These are phyloP conservation scores for Pseudorasbora parva DNA, from an alignment of 2,113 vertebrate genomes.

Conservation along the genomic window DNA sequence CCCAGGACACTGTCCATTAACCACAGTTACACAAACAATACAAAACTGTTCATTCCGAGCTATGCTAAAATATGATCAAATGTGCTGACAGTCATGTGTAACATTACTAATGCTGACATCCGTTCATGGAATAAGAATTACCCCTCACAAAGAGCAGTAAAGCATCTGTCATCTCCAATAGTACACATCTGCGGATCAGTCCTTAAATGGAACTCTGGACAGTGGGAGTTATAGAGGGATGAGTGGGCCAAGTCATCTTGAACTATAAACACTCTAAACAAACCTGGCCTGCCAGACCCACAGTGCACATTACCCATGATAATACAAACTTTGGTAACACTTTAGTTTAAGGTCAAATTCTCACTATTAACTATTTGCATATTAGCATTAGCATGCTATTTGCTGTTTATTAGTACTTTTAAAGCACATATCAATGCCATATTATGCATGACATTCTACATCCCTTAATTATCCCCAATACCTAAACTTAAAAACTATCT, in stretches of 20 bases:
- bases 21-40: neutral
- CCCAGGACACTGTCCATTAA: neutral
- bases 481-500: no score
- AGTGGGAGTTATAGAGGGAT: constrained; percentile 45
- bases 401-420: no score
- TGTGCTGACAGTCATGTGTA: neutral
- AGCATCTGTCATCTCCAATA: constrained; percentile 38
- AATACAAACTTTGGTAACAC: neutral
- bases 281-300: neutral
- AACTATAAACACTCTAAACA: constrained; percentile 24
- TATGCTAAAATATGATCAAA: neutral
- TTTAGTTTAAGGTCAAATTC: no score
- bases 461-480: no score
- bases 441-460: no score
- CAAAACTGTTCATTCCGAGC: neutral
- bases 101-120: neutral
- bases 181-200: constrained; percentile 46
- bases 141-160: constrained; percentile 15
- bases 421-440: no score
- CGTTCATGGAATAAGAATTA: neutral
- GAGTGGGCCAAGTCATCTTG: constrained; percentile 25
- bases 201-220: constrained; percentile 56
- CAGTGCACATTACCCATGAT: neutral
- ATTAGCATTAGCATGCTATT: no score
- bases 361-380: no score